Evolutionary conservation across 2,113 vertebrate species (phyloP), one percentile per base, ranked within the genome.

Genomic region (Calonectris borealis): DNA sequence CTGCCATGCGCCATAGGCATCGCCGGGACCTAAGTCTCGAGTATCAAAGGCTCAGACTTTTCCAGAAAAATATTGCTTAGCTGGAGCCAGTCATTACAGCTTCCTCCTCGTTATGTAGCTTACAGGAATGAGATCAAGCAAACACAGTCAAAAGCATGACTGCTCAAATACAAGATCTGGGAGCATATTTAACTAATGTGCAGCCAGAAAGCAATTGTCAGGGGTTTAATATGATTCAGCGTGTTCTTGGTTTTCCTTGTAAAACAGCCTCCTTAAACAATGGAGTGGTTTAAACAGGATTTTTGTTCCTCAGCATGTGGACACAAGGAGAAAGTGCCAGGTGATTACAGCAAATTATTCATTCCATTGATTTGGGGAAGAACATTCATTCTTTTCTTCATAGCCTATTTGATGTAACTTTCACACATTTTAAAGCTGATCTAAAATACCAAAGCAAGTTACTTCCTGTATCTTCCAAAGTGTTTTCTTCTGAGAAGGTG

Each of bases 91-190:
- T 40, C 57, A 62, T 87, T 95, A 68, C 49, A 85, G 31, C 86
- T 95, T 91, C 58, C 21, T 94, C 48, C 54, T 94, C 3, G 0
- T 76, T 85, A 76, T 31, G 42, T 27, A 70, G 73, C 54, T 90
- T 79, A 65, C 17, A 86, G 92, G 75, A 96, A 89, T 38, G 71
- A 91, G 81, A 83, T 89, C 78, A 87, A 94, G 77, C 36, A 66
- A 83, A 57, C 18, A 10, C 6, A 54, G 68, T 87, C 58, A 87
- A 83, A 94, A 94, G 15, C 77, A 87, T 27, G 66, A 86, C 66
- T 7, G 32, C 51, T 95, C 75, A 83, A 91, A 83, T 65, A 72
- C 24, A 62, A 76, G 81, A 90, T 80, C 55, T 0, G 2, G 62
- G 62, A 90, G 32, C 42, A 7, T 27, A 70, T 79, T 93, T 78